Conservation (phyloP, 2,888 invertebrate genomes). For the Eupsilia transversa region DNA sequence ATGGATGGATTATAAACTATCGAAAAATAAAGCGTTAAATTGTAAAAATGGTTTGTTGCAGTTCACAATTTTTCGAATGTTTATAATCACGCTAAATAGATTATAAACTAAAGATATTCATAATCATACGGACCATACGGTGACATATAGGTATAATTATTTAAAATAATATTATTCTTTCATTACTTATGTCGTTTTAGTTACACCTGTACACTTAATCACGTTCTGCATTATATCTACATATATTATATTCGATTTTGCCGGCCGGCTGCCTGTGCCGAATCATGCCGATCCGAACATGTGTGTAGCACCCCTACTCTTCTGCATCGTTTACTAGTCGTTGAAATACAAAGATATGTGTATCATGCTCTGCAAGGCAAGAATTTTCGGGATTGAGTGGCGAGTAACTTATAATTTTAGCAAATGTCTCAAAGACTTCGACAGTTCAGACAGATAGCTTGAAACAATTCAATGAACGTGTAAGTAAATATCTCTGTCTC, state of each 20-base stretch:
- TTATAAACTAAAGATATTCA: no score
- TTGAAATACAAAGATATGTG: not conserved
- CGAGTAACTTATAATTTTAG: conserved; percentile 12
- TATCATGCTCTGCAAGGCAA: not conserved
- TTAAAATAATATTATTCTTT: no score
- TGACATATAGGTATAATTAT: no score
- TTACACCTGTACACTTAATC: no score
- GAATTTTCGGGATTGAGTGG: conserved; percentile 10
- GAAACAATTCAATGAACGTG: conserved; percentile 40
- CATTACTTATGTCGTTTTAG: no score
- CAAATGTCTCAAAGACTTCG: conserved; percentile 17
- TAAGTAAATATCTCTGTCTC: not conserved
- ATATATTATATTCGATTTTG: not conserved
- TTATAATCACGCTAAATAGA: no score
- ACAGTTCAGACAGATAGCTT: conserved; percentile 12
- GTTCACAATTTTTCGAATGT: no score
- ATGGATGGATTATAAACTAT: no score
- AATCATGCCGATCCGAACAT: not conserved
- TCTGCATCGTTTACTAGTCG: not conserved
- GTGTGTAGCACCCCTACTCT: not conserved
- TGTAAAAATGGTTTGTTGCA: no score
- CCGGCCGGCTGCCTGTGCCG: not conserved
- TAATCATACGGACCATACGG: no score
- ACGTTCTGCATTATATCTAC: not conserved
- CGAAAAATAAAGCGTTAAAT: no score